Percentiles rank a stretch among this genome's conserved stretches.
These are phyloP conservation scores for Pterophyllum scalare DNA, from an alignment of 2,113 vertebrate genomes.

Conservation along the genomic window DNA sequence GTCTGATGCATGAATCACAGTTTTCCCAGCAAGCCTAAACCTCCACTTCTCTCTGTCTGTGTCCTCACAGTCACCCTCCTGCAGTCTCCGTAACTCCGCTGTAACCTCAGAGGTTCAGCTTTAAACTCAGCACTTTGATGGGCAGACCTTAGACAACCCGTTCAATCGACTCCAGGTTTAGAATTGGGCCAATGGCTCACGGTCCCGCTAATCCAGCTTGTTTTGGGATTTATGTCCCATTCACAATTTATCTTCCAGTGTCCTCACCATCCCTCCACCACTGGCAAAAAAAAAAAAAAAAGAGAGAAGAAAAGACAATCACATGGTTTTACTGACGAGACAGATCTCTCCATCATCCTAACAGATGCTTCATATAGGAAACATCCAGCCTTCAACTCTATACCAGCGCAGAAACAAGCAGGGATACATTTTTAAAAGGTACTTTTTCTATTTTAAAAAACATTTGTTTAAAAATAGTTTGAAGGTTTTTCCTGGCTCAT, in stretches of 20 bases:
- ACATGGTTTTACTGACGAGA: not conserved
- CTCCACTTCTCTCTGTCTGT: not conserved
- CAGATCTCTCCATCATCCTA: not conserved
- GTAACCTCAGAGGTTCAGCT: not conserved
- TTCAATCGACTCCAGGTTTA: not conserved
- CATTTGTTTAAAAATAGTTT: not conserved
- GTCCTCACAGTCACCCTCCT: conserved; percentile 22
- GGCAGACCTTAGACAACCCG: not conserved
- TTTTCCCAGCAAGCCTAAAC: not conserved
- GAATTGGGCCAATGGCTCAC: not conserved
- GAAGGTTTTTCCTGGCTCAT: not conserved
- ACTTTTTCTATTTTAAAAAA: not conserved
- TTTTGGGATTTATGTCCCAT: not conserved
- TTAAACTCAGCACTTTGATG: not conserved
- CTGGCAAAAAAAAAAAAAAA: not conserved
- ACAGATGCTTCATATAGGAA: not conserved
- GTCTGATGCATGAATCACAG: not conserved
- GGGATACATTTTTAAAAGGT: not conserved
- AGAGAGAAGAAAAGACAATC: not conserved
- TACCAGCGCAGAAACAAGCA: not conserved
- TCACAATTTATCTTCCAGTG: not conserved
- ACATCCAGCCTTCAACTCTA: not conserved
- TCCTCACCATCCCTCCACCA: not conserved
- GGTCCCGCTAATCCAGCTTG: not conserved
- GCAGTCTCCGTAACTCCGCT: not conserved